phyloP scores from a whole-genome alignment of 2,888 invertebrate species.

The Tachina lurida region DNA sequence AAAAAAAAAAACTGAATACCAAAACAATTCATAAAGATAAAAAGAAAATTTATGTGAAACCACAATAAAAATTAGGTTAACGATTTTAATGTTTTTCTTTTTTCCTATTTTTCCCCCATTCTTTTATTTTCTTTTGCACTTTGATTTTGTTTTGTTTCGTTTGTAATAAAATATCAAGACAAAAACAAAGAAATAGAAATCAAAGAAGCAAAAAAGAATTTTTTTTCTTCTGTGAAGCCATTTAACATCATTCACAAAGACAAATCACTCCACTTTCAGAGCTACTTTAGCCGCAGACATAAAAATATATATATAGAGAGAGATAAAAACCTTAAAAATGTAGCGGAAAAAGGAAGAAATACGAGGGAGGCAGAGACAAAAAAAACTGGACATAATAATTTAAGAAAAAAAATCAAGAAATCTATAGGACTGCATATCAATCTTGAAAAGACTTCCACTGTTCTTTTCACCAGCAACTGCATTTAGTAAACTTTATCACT shows the following conservation, averaged over 20 bases:
- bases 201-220: slow-evolving; percentile 23
- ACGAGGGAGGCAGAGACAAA: not conserved
- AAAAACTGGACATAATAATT: not conserved
- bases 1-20: slow-evolving; percentile 51
- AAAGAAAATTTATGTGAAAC: slow-evolving; percentile 72
- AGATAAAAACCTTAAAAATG: slow-evolving; percentile 34
- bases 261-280: slow-evolving; percentile 52
- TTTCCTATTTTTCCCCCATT: not conserved
- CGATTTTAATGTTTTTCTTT: slow-evolving; percentile 75
- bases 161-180: not conserved
- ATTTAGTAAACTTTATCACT: too few species aligned
- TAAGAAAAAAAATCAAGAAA: too few species aligned
- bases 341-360: not conserved
- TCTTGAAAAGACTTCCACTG: too few species aligned
- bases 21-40: slow-evolving; percentile 72
- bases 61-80: slow-evolving; percentile 79
- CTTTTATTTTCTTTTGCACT: not conserved
- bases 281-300: slow-evolving; percentile 57
- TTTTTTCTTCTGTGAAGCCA: slow-evolving; percentile 43
- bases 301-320: slow-evolving; percentile 30
- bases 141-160: slow-evolving; percentile 6
- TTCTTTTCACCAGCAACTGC: too few species aligned
- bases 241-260: slow-evolving; percentile 61
- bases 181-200: slow-evolving; percentile 9
- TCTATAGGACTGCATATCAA: too few species aligned